Base-by-base conservation (phyloP, 2,113 vertebrate species). In the Gambusia holbrooki region DNA sequence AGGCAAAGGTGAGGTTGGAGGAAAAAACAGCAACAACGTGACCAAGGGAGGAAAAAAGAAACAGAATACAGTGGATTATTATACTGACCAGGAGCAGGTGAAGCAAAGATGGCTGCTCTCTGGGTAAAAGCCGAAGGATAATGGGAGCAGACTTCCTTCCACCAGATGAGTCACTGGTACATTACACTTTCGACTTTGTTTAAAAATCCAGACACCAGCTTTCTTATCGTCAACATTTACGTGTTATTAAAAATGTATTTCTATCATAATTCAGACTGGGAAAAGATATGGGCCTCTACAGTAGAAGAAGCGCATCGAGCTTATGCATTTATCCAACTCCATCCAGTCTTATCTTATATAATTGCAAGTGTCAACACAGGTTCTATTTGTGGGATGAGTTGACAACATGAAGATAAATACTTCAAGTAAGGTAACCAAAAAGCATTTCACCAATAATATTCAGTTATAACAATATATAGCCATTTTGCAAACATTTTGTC, bases 71-170 rank as follows among this genome's bases (percentile, higher is more conserved):
- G 85, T 92, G 85, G 85, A 88, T 88, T 64, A 72, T 84, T 74
- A 93, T 93, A 93, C 93, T 93, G 93, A 93, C 93, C 93, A 92
- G 91, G 92, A 93, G 92, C 92, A 92, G 91, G 81, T 35, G 90
- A 88, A 81, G 90, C 87, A 85, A 84, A 88, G 89, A 88, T 78
- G 85, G 92, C 92, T 92, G 92, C 92, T 93, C 92, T 90, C 91
- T 93, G 91, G 90, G 83, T 63, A 90, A 90, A 91, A 90, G 89
- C 75, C 80, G 90, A 88, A 81, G 92, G 85, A 90, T 87, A 88
- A 90, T 75, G 83, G 87, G 84, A 92, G 88, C 72, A 84, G 90
- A 93, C 84, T 88, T 92, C 88, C 88, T 91, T 92, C 91, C 91
- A 88, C 86, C 85, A 80, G 90, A 83, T 81, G 88, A 90, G 71